Conservation (phyloP, 30 jellyfish, hydroid and myxozoan genomes). For the Chironex yamaguchii region DNA sequence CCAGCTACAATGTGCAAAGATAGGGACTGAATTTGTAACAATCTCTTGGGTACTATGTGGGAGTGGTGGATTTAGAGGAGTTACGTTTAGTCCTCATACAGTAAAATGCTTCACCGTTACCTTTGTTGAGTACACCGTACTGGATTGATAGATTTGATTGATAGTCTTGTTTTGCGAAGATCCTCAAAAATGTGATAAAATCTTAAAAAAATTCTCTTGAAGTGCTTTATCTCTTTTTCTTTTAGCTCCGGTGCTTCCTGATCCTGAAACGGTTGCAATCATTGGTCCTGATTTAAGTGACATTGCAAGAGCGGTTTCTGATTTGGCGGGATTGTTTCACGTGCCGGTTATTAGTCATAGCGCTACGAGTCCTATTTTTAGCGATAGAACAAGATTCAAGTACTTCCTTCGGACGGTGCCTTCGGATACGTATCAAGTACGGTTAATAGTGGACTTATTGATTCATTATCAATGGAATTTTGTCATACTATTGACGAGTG, state of each 20-base stretch:
- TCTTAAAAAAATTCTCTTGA: no score
- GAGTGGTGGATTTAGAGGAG: no score
- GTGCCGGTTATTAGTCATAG: slow-evolving; percentile 88
- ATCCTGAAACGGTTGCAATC: slow-evolving; percentile 60
- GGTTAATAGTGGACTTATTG: slow-evolving; percentile 59
- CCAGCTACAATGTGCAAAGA: no score
- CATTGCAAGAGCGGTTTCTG: slow-evolving; percentile 86
- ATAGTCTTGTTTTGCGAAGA: no score
- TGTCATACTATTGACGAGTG: slow-evolving; percentile 75
- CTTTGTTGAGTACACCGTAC: no score
- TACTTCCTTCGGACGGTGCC: slow-evolving; percentile 93
- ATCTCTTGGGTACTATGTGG: no score
- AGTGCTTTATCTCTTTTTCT: neutral
- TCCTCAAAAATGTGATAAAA: no score
- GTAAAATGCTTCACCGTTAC: no score
- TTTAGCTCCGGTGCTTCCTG: neutral
- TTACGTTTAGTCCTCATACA: no score
- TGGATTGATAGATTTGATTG: no score
- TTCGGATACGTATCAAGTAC: slow-evolving; percentile 69
- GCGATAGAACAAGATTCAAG: slow-evolving; percentile 69
- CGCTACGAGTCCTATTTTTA: slow-evolving; percentile 80
- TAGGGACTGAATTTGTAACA: no score
- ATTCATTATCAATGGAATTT: slow-evolving; percentile 66
- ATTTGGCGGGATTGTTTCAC: slow-evolving; percentile 75
- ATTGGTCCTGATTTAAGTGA: slow-evolving; percentile 90